phyloP scores from a whole-genome alignment of 2,113 vertebrate species.

The Xerus inauris region DNA sequence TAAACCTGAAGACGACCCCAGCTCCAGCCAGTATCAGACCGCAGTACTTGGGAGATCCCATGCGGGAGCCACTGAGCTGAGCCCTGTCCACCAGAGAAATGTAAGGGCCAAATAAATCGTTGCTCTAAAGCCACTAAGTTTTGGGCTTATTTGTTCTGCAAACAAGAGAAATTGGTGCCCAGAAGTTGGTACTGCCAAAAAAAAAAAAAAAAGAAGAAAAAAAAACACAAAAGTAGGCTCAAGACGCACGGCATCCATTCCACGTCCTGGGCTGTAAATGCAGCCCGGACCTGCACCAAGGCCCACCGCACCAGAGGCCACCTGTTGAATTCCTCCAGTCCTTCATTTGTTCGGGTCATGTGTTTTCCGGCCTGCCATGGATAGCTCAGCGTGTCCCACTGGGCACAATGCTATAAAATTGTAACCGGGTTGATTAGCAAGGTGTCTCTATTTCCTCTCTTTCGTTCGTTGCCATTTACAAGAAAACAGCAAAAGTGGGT shows the following conservation, averaged over 20 bases:
- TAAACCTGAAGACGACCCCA: neutral
- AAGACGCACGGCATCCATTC: neutral
- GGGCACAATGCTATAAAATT: slow-evolving; percentile 78
- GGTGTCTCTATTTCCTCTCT: slow-evolving; percentile 81
- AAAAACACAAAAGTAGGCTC: neutral
- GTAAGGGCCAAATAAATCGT: neutral
- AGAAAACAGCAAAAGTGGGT: slow-evolving; percentile 84
- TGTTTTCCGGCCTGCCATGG: slow-evolving; percentile 47
- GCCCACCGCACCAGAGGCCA: neutral
- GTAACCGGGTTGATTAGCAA: slow-evolving; percentile 85
- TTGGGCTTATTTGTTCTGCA: neutral
- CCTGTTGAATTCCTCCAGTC: slow-evolving; percentile 24
- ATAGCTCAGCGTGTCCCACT: slow-evolving; percentile 67
- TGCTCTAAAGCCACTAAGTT: neutral
- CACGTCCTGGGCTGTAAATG: neutral
- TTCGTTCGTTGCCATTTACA: slow-evolving; percentile 82
- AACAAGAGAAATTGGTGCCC: neutral
- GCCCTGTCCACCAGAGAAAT: neutral
- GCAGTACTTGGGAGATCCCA: neutral
- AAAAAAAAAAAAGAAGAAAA: neutral
- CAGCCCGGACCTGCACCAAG: neutral
- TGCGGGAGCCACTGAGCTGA: neutral
- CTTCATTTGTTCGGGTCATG: neutral
- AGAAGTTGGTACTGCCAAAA: neutral
- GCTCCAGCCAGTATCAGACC: too few species aligned